Conservation (phyloP, 2,113 vertebrate genomes). For the Procavia capensis region DNA sequence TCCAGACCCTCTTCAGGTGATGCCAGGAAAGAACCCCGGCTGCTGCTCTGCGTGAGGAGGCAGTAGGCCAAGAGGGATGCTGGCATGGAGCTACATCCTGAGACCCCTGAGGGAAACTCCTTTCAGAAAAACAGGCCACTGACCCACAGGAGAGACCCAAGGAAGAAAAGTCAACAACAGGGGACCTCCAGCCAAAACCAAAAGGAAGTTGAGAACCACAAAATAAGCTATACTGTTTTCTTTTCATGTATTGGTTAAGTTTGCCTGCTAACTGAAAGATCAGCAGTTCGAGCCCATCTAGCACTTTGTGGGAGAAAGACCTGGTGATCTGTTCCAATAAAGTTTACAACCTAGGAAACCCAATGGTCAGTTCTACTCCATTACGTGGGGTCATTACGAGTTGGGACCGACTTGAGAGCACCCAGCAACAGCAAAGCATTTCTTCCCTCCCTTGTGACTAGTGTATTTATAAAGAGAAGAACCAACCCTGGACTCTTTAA, state of each 20-base stretch:
- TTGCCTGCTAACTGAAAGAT: too few species aligned
- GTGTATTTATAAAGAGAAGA: neutral
- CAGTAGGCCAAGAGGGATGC: neutral
- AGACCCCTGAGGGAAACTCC: neutral
- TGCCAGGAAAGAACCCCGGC: conserved; percentile 30
- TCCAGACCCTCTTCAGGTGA: conserved; percentile 13
- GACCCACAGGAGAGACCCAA: neutral
- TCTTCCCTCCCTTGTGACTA: neutral
- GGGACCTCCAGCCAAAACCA: neutral
- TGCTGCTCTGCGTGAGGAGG: neutral
- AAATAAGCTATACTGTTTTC: neutral
- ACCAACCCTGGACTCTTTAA: neutral
- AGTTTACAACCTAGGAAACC: too few species aligned
- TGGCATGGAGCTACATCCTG: neutral
- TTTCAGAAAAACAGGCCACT: neutral
- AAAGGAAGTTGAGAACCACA: neutral
- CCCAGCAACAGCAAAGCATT: neutral
- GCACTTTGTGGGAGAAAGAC: too few species aligned
- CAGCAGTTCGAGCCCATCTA: too few species aligned
- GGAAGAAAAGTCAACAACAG: too few species aligned
- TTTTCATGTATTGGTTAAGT: neutral
- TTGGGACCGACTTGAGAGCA: too few species aligned
- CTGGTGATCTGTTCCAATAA: too few species aligned
- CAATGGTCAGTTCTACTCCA: too few species aligned
- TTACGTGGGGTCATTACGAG: too few species aligned